Conservation (phyloP, 2,797 vertebrate genomes). For the Aselliscus stoliczkanus region DNA sequence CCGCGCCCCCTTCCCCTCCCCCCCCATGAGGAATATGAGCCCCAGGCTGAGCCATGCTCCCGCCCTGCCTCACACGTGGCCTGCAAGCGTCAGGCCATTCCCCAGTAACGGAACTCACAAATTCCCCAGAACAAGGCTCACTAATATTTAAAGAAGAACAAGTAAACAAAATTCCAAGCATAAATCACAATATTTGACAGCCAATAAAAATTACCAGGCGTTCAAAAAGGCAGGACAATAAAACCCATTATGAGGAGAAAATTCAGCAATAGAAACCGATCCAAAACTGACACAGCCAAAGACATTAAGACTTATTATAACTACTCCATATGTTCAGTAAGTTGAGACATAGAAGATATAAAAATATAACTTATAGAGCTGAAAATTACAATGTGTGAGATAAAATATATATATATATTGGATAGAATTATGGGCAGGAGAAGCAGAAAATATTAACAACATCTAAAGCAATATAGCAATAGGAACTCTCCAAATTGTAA, state of each 20-base stretch:
- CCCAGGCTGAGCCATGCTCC: not conserved
- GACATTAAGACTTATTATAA: too few relatives aligned
- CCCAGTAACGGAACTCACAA: not conserved
- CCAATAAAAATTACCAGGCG: not conserved
- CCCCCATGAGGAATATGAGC: accelerated
- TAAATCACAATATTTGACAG: not conserved
- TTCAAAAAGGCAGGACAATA: not conserved
- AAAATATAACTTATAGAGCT: not conserved
- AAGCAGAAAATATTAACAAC: not conserved
- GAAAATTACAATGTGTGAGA: not conserved
- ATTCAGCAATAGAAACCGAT: not conserved
- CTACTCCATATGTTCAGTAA: not conserved
- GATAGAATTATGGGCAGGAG: not conserved
- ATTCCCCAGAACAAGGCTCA: not conserved
- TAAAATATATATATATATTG: not conserved
- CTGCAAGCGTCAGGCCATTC: not conserved
- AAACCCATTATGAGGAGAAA: not conserved
- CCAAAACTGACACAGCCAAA: not conserved
- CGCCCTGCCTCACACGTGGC: accelerated
- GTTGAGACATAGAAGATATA: not conserved
- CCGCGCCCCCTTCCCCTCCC: accelerated
- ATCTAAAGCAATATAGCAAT: too few relatives aligned
- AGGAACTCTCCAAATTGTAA: not conserved
- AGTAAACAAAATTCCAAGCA: too few relatives aligned
- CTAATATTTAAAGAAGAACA: not conserved